Conservation (phyloP, 2,113 vertebrate genomes). For the Rhea pennata region DNA sequence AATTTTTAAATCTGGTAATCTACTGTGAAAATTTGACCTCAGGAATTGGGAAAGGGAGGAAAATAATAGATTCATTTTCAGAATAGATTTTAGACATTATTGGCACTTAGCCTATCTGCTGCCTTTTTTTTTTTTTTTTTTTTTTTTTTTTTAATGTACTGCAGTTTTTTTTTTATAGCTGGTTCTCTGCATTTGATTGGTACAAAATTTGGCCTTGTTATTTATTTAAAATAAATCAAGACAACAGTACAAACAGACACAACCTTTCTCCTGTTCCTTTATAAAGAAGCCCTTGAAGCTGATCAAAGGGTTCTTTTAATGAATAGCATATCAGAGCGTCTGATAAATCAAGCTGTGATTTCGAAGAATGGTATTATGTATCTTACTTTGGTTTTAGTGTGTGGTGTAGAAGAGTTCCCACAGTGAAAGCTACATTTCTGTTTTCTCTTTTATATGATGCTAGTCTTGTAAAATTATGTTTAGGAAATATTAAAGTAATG, state of each 20-base stretch:
- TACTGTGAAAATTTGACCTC: neutral
- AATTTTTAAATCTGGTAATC: neutral
- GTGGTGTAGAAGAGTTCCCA: neutral
- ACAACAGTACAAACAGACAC: conserved; percentile 10
- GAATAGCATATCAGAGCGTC: neutral
- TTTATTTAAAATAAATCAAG: conserved; percentile 16
- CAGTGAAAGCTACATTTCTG: neutral
- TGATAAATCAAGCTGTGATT: conserved; percentile 12
- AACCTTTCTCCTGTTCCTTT: conserved; percentile 3
- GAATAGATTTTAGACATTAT: neutral
- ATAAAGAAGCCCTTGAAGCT: conserved; percentile 25
- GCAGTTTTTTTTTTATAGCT: conserved; percentile 1
- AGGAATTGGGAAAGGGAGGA: neutral
- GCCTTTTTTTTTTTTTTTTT: no score
- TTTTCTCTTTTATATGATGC: neutral
- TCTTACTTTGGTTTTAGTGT: neutral
- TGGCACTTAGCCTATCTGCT: neutral
- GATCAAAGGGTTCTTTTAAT: conserved; percentile 8
- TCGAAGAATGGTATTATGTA: conserved; percentile 16
- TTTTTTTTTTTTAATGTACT: neutral
- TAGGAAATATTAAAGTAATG: neutral
- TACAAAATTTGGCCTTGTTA: neutral
- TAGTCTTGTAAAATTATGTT: neutral
- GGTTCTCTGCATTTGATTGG: neutral
- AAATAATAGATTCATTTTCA: neutral